Base-by-base conservation (phyloP, 2,888 invertebrate species). In the Plusia festucae region DNA sequence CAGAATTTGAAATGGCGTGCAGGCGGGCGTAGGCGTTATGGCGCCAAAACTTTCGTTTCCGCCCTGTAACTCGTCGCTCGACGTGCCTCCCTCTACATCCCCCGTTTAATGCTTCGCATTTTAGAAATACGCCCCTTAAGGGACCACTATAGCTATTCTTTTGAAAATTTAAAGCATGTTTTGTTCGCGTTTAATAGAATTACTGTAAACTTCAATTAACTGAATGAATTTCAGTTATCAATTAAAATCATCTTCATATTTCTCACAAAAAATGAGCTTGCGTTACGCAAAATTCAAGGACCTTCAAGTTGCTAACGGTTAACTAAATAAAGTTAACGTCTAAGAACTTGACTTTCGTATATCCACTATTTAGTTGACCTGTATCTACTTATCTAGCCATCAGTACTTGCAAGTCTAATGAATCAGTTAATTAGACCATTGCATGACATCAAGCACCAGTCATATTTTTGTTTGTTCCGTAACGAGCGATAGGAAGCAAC, bases 21-120 rank as follows among this genome's bases (percentile, higher is more conserved):
- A 63, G 60, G 65, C 57, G 66, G 68, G 66, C 62, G 65, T 68
- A 74, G 72, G 70, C 68, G 68, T 71, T 71, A 71, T 70, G 81
- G 79, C 82, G 82, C 83, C 83, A 76, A 87, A 89, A 87, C 81
- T 87, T 87, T 84, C 65, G 80, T 74, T 85, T 83, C 85, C 84
- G 81, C 79, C 76, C 76, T 71, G 75, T 81, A 77, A 76, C 80
- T 79, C 81, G 82, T 77, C 76, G 70, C 80, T 59, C 60, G 68
- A 72, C 76, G 61, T 56, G 63, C 67, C 65, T 67, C 72, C 73
- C 65, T 55, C 68, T 62, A 68, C 66, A 66, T 63, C 60, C 71
- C 77, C 56, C 30, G 27, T 59, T 61, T 68, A 76, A 69, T 72
- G 70, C 68, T 54, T 66, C 62, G 53, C 60, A 58, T 64, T 80